phyloP scores from a whole-genome alignment of 2,113 vertebrate species.

The Calidris pugnax region DNA sequence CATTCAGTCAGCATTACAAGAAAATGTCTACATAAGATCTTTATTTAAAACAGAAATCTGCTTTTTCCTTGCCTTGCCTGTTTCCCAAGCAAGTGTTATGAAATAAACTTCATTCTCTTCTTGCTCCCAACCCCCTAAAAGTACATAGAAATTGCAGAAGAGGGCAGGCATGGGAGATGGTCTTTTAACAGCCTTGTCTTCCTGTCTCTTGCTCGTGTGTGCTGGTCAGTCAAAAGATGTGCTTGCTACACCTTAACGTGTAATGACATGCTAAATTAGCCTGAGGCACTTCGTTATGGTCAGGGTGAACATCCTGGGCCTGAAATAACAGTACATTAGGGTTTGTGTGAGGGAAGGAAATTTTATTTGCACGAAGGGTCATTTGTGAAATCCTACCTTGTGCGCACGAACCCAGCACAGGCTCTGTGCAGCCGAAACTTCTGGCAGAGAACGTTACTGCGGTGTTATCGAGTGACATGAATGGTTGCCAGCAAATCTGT shows the following conservation, averaged over 20 bases:
- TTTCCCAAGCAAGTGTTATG: background rate
- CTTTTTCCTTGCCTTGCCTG: background rate
- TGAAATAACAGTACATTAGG: background rate
- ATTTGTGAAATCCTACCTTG: background rate
- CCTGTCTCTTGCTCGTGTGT: background rate
- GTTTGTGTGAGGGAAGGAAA: background rate
- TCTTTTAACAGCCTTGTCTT: background rate
- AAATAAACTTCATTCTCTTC: background rate
- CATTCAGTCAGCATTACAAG: background rate
- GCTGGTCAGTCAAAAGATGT: background rate
- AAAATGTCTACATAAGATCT: background rate
- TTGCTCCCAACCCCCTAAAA: background rate
- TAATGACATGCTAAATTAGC: background rate
- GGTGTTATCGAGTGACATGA: background rate
- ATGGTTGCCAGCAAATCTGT: background rate
- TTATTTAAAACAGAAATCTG: background rate
- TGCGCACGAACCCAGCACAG: rapidly evolving
- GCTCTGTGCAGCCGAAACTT: rapidly evolving
- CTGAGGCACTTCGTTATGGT: background rate
- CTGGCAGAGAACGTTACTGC: background rate
- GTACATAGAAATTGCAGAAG: background rate
- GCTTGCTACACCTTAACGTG: background rate
- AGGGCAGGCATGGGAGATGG: background rate
- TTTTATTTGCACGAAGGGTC: background rate
- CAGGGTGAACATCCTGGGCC: background rate